phyloP scores from a whole-genome alignment of 2,797 vertebrate species.

The Spondyliosoma cantharus region DNA sequence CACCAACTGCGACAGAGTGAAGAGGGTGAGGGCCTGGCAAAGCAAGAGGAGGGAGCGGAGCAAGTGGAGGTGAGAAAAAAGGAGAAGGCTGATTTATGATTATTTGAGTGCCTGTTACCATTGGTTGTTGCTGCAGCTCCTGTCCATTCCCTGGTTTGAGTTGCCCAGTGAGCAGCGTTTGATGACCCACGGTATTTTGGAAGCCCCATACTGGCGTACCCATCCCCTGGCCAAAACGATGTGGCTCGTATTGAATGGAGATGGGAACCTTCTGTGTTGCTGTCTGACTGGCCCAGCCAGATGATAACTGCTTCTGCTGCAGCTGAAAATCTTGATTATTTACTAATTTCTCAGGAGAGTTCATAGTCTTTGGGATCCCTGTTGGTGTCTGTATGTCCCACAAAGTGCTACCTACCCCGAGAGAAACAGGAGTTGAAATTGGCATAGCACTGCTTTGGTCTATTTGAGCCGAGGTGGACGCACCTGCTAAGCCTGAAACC shows the following conservation, averaged over 20 bases:
- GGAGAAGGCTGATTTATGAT: slow-evolving; percentile 82
- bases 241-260: slow-evolving; percentile 77
- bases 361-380: slow-evolving; percentile 76
- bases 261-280: slow-evolving; percentile 78
- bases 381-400: slow-evolving; percentile 77
- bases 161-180: slow-evolving; percentile 76
- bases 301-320: slow-evolving; percentile 74
- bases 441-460: slow-evolving; percentile 75
- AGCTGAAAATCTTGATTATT: slow-evolving; percentile 77
- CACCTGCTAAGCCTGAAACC: slow-evolving; percentile 66
- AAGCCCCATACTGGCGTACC: slow-evolving; percentile 81
- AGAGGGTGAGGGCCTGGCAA: slow-evolving; percentile 80
- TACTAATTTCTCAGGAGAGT: slow-evolving; percentile 71
- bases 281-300: slow-evolving; percentile 70
- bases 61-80: slow-evolving; percentile 80
- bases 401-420: slow-evolving; percentile 65
- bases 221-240: slow-evolving; percentile 77
- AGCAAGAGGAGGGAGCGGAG: slow-evolving; percentile 78
- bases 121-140: slow-evolving; percentile 78
- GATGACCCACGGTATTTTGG: slow-evolving; percentile 77
- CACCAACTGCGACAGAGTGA: slow-evolving; percentile 80
- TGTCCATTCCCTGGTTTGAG: slow-evolving; percentile 78
- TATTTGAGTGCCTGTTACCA: slow-evolving; percentile 81
- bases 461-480: slow-evolving; percentile 69
- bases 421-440: slow-evolving; percentile 66